Evolutionary conservation across 1,140 invertebrate species (phyloP).

Genomic region (Amyelois transitella): DNA sequence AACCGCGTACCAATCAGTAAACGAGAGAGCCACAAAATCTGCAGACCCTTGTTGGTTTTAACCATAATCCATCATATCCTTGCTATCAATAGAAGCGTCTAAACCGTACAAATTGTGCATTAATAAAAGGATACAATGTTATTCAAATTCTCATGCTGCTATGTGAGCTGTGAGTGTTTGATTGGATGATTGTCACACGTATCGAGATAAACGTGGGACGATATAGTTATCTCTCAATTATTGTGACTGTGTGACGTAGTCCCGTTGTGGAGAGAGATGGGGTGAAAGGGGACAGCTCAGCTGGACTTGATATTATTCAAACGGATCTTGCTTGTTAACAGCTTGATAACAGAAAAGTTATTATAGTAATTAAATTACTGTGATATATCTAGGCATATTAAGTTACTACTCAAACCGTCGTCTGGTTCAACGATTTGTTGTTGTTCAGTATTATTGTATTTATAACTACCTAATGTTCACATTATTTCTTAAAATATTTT

Average conservation of each 20-base stretch:
- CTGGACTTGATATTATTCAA: too few relatives aligned
- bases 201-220: slow-evolving; percentile 25
- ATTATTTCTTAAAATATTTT: too few relatives aligned
- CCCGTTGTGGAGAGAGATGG: background rate
- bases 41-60: background rate
- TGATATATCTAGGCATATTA: too few relatives aligned
- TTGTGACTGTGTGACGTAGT: background rate
- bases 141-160: slow-evolving; percentile 41
- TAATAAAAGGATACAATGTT: slow-evolving; percentile 25
- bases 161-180: slow-evolving; percentile 33
- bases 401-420: too few relatives aligned
- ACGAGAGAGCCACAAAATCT: background rate
- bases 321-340: too few relatives aligned
- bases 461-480: too few relatives aligned
- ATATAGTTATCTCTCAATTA: slow-evolving; percentile 4
- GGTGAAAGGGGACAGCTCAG: background rate
- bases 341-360: too few relatives aligned
- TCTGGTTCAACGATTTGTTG: too few relatives aligned
- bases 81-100: slow-evolving; percentile 21
- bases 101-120: background rate
- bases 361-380: too few relatives aligned
- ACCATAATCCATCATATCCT: background rate
- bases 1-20: background rate
- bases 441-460: too few relatives aligned
- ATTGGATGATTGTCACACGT: slow-evolving; percentile 58